Evolutionary conservation across 2,888 invertebrate species (phyloP).

Genomic region (Chrysopilus asiliformis): DNA sequence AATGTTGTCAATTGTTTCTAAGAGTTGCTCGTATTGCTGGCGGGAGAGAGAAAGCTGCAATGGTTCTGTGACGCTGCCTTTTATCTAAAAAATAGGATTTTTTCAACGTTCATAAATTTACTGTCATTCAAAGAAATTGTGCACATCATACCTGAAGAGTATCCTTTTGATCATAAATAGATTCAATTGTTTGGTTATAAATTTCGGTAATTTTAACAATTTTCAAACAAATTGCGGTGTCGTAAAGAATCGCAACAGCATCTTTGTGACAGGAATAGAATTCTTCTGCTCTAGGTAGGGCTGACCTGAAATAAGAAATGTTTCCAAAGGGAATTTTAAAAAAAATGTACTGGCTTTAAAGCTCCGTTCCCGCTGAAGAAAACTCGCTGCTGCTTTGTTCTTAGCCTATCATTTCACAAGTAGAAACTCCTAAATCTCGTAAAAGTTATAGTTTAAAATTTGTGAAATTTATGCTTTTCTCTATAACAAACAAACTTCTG

Average conservation of each 20-base stretch:
- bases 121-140: neutral
- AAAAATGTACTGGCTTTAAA: too few species aligned
- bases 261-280: constrained; percentile 59
- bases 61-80: constrained; percentile 68
- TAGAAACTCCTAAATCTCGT: too few species aligned
- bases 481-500: too few species aligned
- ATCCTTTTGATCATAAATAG: constrained; percentile 4
- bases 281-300: constrained; percentile 45
- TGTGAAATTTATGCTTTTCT: too few species aligned
- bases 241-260: constrained; percentile 79
- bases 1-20: constrained; percentile 48
- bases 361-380: too few species aligned
- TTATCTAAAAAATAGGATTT: constrained; percentile 39
- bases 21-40: constrained; percentile 77
- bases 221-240: constrained; percentile 67
- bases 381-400: too few species aligned
- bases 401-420: too few species aligned
- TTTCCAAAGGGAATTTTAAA: neutral
- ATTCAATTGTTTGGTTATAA: constrained; percentile 1
- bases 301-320: constrained; percentile 14
- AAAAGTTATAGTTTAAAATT: too few species aligned
- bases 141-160: constrained; percentile 6
- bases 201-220: constrained; percentile 37
- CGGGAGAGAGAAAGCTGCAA: constrained; percentile 75
- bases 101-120: neutral